Evolutionary conservation across 1,140 invertebrate genomes (phyloP).

Genomic region (Coptotermes formosanus): DNA sequence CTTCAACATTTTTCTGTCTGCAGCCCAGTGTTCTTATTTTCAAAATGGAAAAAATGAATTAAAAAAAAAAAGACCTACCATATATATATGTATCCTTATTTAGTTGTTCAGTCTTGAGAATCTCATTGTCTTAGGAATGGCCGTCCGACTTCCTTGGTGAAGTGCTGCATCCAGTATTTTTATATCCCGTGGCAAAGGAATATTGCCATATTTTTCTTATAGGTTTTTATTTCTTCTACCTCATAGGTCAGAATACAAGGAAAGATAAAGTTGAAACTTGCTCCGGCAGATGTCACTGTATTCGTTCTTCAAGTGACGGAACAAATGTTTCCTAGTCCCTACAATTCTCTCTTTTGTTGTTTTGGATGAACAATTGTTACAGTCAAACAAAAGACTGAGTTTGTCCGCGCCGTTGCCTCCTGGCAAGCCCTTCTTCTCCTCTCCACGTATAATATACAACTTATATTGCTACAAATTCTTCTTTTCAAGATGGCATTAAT

Average conservation of each 20-base stretch:
- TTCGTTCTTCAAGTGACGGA: neutral
- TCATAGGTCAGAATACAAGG: neutral
- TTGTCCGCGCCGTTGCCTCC: neutral
- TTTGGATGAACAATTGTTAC: neutral
- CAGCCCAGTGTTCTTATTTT: no score
- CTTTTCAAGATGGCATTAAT: no score
- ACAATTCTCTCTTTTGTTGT: neutral
- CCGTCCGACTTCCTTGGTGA: neutral
- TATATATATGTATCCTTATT: neutral
- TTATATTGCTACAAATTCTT: neutral
- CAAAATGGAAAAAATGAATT: no score
- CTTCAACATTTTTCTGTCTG: no score
- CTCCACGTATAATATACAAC: neutral
- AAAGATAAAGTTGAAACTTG: neutral
- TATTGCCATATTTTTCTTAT: neutral
- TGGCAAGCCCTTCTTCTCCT: neutral
- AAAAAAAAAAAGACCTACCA: no score
- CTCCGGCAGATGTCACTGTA: constrained; percentile 4
- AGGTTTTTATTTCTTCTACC: neutral
- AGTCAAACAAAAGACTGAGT: constrained; percentile 4
- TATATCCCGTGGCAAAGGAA: neutral
- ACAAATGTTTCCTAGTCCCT: neutral
- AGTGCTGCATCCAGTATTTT: neutral
- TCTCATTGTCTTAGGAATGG: neutral
- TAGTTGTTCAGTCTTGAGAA: neutral